Evolutionary conservation across 2,888 invertebrate species (phyloP).

Genomic region (Dicycla oo): DNA sequence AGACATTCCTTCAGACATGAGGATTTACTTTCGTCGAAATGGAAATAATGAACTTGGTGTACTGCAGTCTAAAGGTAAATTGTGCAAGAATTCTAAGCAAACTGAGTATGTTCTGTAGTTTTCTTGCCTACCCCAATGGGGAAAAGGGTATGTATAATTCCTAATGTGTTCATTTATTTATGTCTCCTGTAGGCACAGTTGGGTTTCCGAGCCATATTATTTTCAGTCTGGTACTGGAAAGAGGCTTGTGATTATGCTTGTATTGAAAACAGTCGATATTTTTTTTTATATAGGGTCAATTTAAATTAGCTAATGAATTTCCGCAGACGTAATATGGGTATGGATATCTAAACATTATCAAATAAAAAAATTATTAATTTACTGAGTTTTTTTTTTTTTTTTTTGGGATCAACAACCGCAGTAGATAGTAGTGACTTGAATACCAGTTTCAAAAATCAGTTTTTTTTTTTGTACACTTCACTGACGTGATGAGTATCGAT

Average conservation of each 20-base stretch:
- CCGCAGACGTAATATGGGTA: too few relatives aligned
- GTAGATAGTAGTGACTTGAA: too few relatives aligned
- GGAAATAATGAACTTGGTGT: slow-evolving; percentile 91
- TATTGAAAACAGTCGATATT: neutral
- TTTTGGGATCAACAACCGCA: too few relatives aligned
- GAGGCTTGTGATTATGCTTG: neutral
- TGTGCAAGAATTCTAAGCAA: neutral
- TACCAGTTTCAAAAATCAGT: too few relatives aligned
- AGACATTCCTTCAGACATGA: slow-evolving; percentile 94
- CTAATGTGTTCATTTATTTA: neutral
- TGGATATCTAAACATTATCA: too few relatives aligned
- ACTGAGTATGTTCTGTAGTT: neutral
- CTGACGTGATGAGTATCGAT: too few relatives aligned
- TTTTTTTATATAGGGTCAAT: neutral
- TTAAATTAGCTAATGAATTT: too few relatives aligned
- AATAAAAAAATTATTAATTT: too few relatives aligned
- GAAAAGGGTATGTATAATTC: neutral
- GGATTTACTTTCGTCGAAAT: slow-evolving; percentile 92
- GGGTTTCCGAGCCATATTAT: neutral
- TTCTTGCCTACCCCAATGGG: neutral
- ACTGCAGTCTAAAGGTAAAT: slow-evolving; percentile 92
- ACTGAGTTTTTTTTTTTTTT: too few relatives aligned
- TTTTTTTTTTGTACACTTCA: too few relatives aligned
- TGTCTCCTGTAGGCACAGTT: neutral
- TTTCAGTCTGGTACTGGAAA: neutral